phyloP scores from a whole-genome alignment of 2,888 invertebrate species.

The Argyresthia goedartella region DNA sequence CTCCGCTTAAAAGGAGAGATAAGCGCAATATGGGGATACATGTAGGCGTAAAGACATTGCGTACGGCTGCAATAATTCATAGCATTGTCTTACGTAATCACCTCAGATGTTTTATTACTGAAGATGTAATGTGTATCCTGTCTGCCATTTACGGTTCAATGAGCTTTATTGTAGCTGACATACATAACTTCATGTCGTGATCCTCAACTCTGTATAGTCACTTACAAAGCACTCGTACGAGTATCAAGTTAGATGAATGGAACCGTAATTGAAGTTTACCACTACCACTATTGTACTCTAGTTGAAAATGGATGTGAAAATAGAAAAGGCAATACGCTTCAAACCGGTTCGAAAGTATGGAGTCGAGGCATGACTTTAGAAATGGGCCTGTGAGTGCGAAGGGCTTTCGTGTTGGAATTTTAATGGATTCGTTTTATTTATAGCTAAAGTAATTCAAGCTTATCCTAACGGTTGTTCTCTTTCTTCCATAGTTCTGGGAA shows the following conservation, averaged over 20 bases:
- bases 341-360: constrained; percentile 55
- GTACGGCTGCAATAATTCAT: constrained; percentile 32
- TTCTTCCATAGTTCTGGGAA: constrained; percentile 80
- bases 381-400: constrained; percentile 25
- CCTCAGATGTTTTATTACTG: constrained; percentile 27
- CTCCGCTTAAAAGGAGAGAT: constrained; percentile 55
- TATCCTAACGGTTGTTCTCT: constrained; percentile 81
- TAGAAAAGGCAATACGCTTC: neutral
- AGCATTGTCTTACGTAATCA: constrained; percentile 55
- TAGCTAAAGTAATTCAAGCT: constrained; percentile 17
- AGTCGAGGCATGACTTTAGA: constrained; percentile 24
- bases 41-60: constrained; percentile 48
- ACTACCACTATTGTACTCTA: neutral
- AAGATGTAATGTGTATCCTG: constrained; percentile 52
- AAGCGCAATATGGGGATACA: constrained; percentile 36
- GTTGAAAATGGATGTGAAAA: neutral
- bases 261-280: neutral
- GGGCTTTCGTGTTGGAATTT: constrained; percentile 45
- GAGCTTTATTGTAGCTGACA: constrained; percentile 30
- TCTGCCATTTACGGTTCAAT: constrained; percentile 46
- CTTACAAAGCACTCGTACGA: neutral
- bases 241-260: constrained; percentile 2
- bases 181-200: neutral
- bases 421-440: constrained; percentile 32
- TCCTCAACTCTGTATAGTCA: neutral